Evolutionary conservation across 92 coral and sea anemone species (phyloP), one percentile per base, ranked within the genome.

Genomic region (Zoanthus solanderi): DNA sequence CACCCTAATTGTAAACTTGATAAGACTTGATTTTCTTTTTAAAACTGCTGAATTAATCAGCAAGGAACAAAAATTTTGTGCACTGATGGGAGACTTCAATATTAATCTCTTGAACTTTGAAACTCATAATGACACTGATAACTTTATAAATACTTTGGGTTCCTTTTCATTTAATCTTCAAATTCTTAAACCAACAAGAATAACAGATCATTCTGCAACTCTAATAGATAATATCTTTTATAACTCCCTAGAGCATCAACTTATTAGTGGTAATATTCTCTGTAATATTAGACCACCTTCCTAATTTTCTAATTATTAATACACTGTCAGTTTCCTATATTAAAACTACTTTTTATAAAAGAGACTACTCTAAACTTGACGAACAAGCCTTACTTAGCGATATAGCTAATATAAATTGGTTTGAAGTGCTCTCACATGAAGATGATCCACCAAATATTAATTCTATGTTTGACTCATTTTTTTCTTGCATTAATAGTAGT

Each of bases 21-120:
- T 31, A 74, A 60, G 44, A 17, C 72, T 63, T 50, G 56, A 50
- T 50, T 50, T 50, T 50, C 56, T 50, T 50, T 50, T 50, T 50
- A 50, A 50, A 50, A 50, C 56, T 50, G 56, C 56, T 50, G 56
- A 50, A 50, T 50, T 50, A 50, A 50, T 50, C 56, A 50, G 56
- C 56, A 50, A 50, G 56, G 56, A 50, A 50, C 56, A 50, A 50
- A 50, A 3, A 50, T 50, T 83, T 79, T 78, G 87, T 87, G 46
- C 81, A 2, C 45, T 90, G 31, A 66, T 90, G 90, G 90, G 93
- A 6, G 93, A 90, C 66, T 90, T 90, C 61, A 90, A 90, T 72
- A 87, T 86, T 45, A 76, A 88, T 77, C 87, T 91, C 54, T 57
- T 84, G 72, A 89, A 89, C 57, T 71, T 78, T 57, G 89, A 84